Conservation (phyloP, 2,797 vertebrate genomes). For the Mallotus villosus region DNA sequence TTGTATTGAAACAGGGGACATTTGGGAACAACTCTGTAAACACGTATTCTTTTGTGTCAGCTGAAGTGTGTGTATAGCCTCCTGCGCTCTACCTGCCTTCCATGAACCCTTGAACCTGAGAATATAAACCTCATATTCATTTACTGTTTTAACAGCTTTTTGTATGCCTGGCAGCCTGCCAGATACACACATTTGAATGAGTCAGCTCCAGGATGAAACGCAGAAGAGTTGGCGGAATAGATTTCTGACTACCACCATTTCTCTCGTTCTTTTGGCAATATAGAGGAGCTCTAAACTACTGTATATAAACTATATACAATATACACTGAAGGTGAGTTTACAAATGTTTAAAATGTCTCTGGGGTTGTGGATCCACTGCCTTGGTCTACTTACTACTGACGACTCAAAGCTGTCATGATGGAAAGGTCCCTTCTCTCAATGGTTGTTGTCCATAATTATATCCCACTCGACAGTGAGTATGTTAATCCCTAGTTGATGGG, state of each 20-base stretch:
- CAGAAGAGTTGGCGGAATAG: conserved; percentile 44
- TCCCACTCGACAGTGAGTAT: neutral
- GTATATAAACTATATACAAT: too few species aligned
- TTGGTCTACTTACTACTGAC: too few species aligned
- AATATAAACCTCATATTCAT: conserved; percentile 43
- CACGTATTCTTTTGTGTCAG: conserved; percentile 24
- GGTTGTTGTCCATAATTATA: conserved; percentile 15
- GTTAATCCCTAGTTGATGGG: neutral
- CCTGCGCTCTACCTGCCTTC: conserved; percentile 30
- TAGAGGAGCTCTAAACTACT: conserved; percentile 23
- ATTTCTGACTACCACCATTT: conserved; percentile 44
- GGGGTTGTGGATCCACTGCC: too few species aligned
- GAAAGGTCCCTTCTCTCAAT: too few species aligned
- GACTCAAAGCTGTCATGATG: too few species aligned
- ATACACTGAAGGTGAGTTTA: neutral
- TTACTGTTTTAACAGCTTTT: conserved; percentile 51
- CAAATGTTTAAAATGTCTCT: conserved; percentile 16
- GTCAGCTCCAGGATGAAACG: conserved; percentile 46
- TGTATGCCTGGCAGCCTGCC: conserved; percentile 50
- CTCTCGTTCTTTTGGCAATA: conserved; percentile 45
- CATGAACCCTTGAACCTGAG: conserved; percentile 50
- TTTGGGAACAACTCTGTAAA: conserved; percentile 26
- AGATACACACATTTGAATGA: conserved; percentile 58
- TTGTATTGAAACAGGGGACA: neutral
- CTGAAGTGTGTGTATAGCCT: conserved; percentile 30